Base-by-base conservation (phyloP, 53 echinoderm and acorn worm genomes). In the Arbacia lixula region DNA sequence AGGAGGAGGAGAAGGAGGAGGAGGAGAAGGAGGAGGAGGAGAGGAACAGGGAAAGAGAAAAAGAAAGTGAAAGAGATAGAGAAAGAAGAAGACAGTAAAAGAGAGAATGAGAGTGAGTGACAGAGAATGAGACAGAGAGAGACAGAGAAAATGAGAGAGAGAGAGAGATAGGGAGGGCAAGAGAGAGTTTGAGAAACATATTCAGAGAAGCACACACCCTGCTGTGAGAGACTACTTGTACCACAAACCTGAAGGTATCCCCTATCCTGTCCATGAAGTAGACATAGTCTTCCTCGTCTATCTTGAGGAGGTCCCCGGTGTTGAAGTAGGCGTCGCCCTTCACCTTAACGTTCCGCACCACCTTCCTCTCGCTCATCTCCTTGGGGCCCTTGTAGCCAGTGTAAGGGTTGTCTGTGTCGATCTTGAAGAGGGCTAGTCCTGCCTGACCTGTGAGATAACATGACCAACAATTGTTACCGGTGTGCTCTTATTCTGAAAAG, bases 241-340 rank as follows among this genome's bases (percentile, higher is more conserved):
- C 10, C 36, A 25, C 26, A 41, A 63, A 86, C 86, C 86, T 86
- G 86, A 86, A 86, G 0, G 86, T 86, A 50, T 86, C 86, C 1
- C 86, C 86, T 46, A 75, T 43, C 36, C 86, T 41, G 58, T 86
- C 86, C 46, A 75, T 62, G 65, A 86, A 86, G 36, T 86, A 86
- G 33, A 86, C 20, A 51, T 86, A 75, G 22, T 64, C 62, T 22
- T 86, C 86, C 5, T 62, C 37, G 49, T 86, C 86, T 36, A 60
- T 46, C 63, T 24, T 86, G 2, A 86, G 10, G 3, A 86, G 50
- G 37, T 86, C 86, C 19, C 86, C 86, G 3, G 64, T 86, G 26
- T 86, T 86, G 36, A 86, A 86, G 71, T 75, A 86, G 0, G 34
- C 65, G 27, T 86, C 86, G 4, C 86, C 86, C 26, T 62, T 30